These are phyloP conservation scores for Drosophila melanogaster DNA, from an alignment of 1,140 invertebrate genomes.

Conservation along the genomic window Release_6_plus_ISO1_MT NT_037436.4:9308501-9309000, in stretches of 20 bases:
- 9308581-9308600: slow-evolving; percentile 53
- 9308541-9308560: slow-evolving; percentile 4
- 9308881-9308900: slow-evolving; percentile 63
- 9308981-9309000: slow-evolving; percentile 55
- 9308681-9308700: slow-evolving; percentile 60
- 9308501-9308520: no score
- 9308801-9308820: slow-evolving; percentile 26
- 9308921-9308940: slow-evolving; percentile 68
- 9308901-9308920: slow-evolving; percentile 58
- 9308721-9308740: slow-evolving; percentile 49
- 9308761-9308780: slow-evolving; percentile 50
- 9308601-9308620: slow-evolving; percentile 48
- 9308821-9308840: slow-evolving; percentile 42
- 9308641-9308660: slow-evolving; percentile 3
- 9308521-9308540: no score
- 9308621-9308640: slow-evolving; percentile 26
- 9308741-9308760: slow-evolving; percentile 45
- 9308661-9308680: slow-evolving; percentile 47
- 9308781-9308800: slow-evolving; percentile 35
- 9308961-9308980: slow-evolving; percentile 55
- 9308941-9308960: slow-evolving; percentile 66
- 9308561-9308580: slow-evolving; percentile 9
- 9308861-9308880: slow-evolving; percentile 51
- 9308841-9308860: slow-evolving; percentile 58
- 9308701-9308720: slow-evolving; percentile 55